These are phyloP conservation scores for Tachysurus fulvidraco DNA, from an alignment of 2,113 vertebrate genomes.

Conservation along the genomic window DNA sequence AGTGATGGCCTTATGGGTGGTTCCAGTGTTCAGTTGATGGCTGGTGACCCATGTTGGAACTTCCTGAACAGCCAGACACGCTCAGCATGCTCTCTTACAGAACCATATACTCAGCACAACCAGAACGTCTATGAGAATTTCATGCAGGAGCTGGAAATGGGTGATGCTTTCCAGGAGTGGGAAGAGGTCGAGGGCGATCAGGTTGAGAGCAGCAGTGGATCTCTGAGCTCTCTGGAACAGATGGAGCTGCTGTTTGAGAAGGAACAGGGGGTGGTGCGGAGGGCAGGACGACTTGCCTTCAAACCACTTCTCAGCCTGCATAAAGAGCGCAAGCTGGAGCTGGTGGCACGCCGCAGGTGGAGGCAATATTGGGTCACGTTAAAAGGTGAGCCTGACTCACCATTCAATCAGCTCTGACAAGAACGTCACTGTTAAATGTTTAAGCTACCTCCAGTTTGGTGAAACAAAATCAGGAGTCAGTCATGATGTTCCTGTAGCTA, in stretches of 20 bases:
- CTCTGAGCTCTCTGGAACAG: constrained; percentile 89
- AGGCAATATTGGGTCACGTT: constrained; percentile 95
- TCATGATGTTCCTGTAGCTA: background rate
- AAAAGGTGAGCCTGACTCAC: constrained; percentile 78
- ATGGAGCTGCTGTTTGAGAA: constrained; percentile 93
- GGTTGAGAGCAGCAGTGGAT: constrained; percentile 85
- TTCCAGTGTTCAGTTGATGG: constrained; percentile 51
- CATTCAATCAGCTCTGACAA: background rate
- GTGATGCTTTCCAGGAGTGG: constrained; percentile 61
- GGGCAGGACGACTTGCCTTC: constrained; percentile 94
- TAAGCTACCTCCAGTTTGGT: background rate
- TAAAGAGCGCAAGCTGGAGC: constrained; percentile 94
- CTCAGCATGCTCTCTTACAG: constrained; percentile 68
- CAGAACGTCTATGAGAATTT: constrained; percentile 88
- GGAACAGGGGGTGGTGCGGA: constrained; percentile 92
- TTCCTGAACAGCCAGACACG: constrained; percentile 66
- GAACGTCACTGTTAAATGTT: background rate
- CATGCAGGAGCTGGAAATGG: constrained; percentile 87
- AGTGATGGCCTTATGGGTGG: constrained; percentile 64
- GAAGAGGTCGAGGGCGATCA: constrained; percentile 64
- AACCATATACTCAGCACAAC: constrained; percentile 54
- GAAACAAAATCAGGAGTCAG: background rate
- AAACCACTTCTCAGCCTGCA: constrained; percentile 90
- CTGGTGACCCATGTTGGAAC: constrained; percentile 58
- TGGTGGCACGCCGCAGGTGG: constrained; percentile 89